Evolutionary conservation across 2,797 vertebrate genomes (phyloP).

Genomic region (Myoxocephalus aenaeus): DNA sequence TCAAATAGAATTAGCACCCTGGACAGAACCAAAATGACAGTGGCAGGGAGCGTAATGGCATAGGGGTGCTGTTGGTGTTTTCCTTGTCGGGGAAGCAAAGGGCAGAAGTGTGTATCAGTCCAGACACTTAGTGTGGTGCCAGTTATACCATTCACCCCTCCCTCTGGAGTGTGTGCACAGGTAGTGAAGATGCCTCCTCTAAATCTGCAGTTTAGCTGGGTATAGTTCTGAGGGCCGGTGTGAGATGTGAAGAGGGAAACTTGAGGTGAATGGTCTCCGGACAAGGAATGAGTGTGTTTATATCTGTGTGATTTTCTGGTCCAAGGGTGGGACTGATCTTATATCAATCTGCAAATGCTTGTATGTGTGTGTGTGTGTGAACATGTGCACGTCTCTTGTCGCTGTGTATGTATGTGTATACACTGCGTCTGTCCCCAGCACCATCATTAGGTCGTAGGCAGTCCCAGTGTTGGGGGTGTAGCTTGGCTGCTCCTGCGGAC

Average conservation of each 20-base stretch:
- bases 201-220: constrained; percentile 64
- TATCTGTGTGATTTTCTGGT: constrained; percentile 64
- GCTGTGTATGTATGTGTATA: constrained; percentile 26
- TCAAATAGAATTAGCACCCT: constrained; percentile 72
- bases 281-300: constrained; percentile 71
- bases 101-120: constrained; percentile 67
- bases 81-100: constrained; percentile 57
- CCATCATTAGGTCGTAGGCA: constrained; percentile 82
- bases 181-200: constrained; percentile 66
- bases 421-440: constrained; percentile 49
- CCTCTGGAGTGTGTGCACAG: constrained; percentile 55
- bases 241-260: constrained; percentile 67
- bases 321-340: constrained; percentile 64
- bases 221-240: constrained; percentile 59
- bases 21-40: constrained; percentile 62
- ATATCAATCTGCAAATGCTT: constrained; percentile 62
- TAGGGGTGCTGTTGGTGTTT: constrained; percentile 56
- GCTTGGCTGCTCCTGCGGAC: constrained; percentile 65
- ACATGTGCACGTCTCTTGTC: constrained; percentile 2
- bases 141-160: constrained; percentile 69
- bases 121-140: constrained; percentile 63
- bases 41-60: constrained; percentile 59
- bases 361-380: constrained; percentile 32
- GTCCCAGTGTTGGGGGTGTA: constrained; percentile 70
- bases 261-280: constrained; percentile 71